phyloP scores from a whole-genome alignment of 2,113 vertebrate species.

The Tylochromis polylepis region DNA sequence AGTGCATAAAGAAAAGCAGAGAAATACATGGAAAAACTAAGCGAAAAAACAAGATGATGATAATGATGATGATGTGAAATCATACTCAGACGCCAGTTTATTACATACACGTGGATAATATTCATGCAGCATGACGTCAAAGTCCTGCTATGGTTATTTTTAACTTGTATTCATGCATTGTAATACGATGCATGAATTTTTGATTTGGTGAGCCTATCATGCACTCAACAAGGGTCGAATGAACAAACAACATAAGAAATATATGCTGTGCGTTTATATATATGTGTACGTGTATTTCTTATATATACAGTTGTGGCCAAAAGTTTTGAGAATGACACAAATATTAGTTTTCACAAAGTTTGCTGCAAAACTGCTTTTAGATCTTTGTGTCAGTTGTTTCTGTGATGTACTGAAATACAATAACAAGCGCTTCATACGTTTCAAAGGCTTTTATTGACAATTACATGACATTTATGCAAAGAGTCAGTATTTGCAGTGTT shows the following conservation, averaged over 20 bases:
- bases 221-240: neutral
- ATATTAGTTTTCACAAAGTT: no score
- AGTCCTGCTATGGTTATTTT: neutral
- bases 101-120: neutral
- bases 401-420: no score
- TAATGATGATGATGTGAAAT: neutral
- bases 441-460: no score
- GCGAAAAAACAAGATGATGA: neutral
- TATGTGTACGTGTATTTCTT: neutral
- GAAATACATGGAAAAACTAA: neutral
- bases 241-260: neutral
- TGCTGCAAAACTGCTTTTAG: no score
- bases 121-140: neutral
- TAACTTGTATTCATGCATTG: neutral
- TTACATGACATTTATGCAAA: no score
- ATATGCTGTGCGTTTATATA: neutral
- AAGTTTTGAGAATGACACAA: no score
- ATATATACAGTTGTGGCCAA: no score
- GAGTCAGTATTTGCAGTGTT: no score
- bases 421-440: no score
- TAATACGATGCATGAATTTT: neutral
- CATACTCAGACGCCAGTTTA: neutral
- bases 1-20: neutral
- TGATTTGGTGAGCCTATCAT: neutral
- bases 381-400: no score